Conservation (phyloP, 2,888 invertebrate genomes). For the Drosophila meridiana region DNA sequence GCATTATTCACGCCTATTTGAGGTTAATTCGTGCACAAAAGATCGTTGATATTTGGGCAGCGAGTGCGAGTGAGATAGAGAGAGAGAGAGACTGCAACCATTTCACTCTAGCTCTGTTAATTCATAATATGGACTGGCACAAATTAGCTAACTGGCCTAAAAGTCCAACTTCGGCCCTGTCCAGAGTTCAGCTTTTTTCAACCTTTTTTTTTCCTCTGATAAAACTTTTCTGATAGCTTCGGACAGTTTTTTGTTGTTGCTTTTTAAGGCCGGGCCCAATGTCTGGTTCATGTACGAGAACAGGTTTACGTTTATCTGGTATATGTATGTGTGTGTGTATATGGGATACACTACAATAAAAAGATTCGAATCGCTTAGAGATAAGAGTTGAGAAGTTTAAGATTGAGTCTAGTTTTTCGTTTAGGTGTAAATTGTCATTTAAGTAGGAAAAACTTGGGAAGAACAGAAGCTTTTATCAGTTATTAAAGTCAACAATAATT, state of each 20-base stretch:
- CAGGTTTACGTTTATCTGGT: constrained; percentile 54
- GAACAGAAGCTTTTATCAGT: background rate
- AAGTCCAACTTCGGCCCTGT: constrained; percentile 17
- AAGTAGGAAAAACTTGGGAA: background rate
- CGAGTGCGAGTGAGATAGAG: constrained; percentile 8
- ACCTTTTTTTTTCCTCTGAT: constrained; percentile 50
- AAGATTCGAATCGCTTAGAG: constrained; percentile 19
- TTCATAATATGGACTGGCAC: constrained; percentile 44
- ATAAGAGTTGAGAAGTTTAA: background rate
- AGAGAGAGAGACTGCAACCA: background rate
- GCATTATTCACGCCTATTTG: constrained; percentile 77
- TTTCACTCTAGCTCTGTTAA: constrained; percentile 30
- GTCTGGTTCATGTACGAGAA: constrained; percentile 47
- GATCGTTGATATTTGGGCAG: constrained; percentile 38
- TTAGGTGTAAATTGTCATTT: background rate
- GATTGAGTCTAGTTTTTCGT: background rate
- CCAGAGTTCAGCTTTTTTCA: constrained; percentile 14
- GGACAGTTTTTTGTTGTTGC: constrained; percentile 44
- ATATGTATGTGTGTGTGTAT: constrained; percentile 21
- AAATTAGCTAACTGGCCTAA: constrained; percentile 64
- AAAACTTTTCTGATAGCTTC: constrained; percentile 67
- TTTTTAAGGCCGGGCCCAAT: constrained; percentile 50
- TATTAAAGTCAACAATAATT: background rate
- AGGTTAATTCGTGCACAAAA: constrained; percentile 68
- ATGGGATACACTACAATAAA: constrained; percentile 34